Conservation (phyloP, 1,140 invertebrate species). For the Sipha flava region DNA sequence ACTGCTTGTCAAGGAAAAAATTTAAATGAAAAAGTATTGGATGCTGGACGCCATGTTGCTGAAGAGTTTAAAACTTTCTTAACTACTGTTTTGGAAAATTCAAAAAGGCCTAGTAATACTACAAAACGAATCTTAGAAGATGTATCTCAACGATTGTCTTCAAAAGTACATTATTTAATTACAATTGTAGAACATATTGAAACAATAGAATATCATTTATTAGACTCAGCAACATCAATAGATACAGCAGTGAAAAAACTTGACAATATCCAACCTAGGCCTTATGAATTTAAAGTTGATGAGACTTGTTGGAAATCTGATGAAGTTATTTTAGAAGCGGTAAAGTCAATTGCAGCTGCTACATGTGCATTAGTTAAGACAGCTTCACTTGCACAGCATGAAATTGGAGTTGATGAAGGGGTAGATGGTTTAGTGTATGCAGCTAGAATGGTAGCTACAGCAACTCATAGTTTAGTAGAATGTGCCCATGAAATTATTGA, state of each 20-base stretch:
- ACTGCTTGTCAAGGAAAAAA: slow-evolving; percentile 77
- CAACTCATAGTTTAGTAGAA: slow-evolving; percentile 94
- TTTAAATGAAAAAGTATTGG: slow-evolving; percentile 59
- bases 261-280: slow-evolving; percentile 79
- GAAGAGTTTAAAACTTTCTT: slow-evolving; percentile 80
- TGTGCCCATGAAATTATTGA: slow-evolving; percentile 94
- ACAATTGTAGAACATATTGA: slow-evolving; percentile 82
- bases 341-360: slow-evolving; percentile 93
- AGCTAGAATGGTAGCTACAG: slow-evolving; percentile 88
- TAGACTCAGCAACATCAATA: slow-evolving; percentile 95
- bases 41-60: slow-evolving; percentile 77
- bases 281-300: slow-evolving; percentile 66
- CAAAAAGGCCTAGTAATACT: slow-evolving; percentile 48
- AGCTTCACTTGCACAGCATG: slow-evolving; percentile 88
- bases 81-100: slow-evolving; percentile 66
- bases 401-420: slow-evolving; percentile 97
- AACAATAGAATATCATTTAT: slow-evolving; percentile 94
- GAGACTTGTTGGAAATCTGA: slow-evolving; percentile 88
- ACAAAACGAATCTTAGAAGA: slow-evolving; percentile 56
- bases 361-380: slow-evolving; percentile 93
- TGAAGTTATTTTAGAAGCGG: slow-evolving; percentile 97
- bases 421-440: slow-evolving; percentile 95
- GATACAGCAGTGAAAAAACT: slow-evolving; percentile 96
- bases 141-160: slow-evolving; percentile 77
- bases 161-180: slow-evolving; percentile 83